Base-by-base conservation (phyloP, 1,140 invertebrate species). In the Caenorhabditis inopinata region DNA sequence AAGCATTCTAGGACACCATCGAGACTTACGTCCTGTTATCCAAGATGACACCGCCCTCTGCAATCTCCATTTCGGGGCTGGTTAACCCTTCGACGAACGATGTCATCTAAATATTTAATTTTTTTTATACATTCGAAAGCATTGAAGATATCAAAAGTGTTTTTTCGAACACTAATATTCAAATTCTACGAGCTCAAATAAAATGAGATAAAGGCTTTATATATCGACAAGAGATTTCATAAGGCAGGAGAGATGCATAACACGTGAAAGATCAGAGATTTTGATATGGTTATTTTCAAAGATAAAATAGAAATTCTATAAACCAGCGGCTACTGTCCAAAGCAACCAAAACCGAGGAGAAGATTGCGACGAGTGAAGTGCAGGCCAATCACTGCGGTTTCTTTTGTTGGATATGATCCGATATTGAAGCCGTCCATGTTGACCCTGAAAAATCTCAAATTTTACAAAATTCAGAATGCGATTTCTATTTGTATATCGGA, bases 31-130 rank as follows among this genome's bases (percentile, higher is more conserved):
- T 76, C 45, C 85, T 85, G 53, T 85, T 86, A 51, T 88, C 87
- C 45, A 87, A 68, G 47, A 88, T 86, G 25, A 85, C 82, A 9
- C 87, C 87, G 48, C 87, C 85, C 78, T 88, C 87, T 9, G 86
- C 83, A 68, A 88, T 88, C 62, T 88, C 87, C 46, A 88, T 80
- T 42, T 88, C 87, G 11, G 87, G 84, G 47, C 81, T 83, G 25
- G 84, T 53, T 16, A 86, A 51, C 21, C 85, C 85, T 25, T 86
- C 85, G 21, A 82, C 77, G 25, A 75, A 48, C 25, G 42, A 74
- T 23, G 45, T 48, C 45, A 48, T 75, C 74, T 46, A 38, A 46
- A 46, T 16, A 11, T 32, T 11, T 9, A 25, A 14, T 48, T 45
- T 25, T 18, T 14, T 75, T 27, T 27, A 46, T 21, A 45, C 14